A percentile compares a stretch with the other conserved stretches of the same genome.
These are phyloP conservation scores for Ailuropoda melanoleuca DNA, from an alignment of 2,113 vertebrate genomes.

Conservation along the genomic window DNA sequence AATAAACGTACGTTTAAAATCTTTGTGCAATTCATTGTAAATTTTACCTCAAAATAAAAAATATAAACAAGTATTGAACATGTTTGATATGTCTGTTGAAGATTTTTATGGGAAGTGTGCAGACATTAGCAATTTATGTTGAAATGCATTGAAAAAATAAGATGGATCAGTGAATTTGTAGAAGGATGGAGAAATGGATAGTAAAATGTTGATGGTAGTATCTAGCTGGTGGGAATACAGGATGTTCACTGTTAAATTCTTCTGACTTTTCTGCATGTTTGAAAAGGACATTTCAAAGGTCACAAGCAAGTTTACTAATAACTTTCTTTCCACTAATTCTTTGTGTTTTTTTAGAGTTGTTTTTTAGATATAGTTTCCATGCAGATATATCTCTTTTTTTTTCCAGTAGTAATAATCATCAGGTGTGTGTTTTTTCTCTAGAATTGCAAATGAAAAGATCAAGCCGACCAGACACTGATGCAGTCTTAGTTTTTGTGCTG, in stretches of 20 bases:
- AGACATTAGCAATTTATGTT: slow-evolving; percentile 11
- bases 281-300: neutral
- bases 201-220: neutral
- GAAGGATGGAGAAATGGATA: neutral
- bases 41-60: slow-evolving; percentile 16
- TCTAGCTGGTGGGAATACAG: neutral
- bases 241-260: slow-evolving; percentile 25
- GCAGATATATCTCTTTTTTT: neutral
- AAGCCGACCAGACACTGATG: slow-evolving; percentile 32
- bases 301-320: neutral
- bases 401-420: neutral
- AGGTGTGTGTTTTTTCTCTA: slow-evolving; percentile 60
- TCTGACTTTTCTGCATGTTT: slow-evolving; percentile 12
- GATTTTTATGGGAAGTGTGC: neutral
- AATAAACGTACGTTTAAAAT: slow-evolving; percentile 4
- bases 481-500: slow-evolving; percentile 73
- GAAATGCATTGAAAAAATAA: neutral
- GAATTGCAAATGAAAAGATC: slow-evolving; percentile 53
- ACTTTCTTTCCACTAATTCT: neutral
- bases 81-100: neutral
- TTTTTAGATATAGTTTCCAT: slow-evolving; percentile 42
- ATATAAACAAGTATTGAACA: neutral
- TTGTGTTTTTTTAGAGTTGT: slow-evolving; percentile 40
- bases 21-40: neutral
- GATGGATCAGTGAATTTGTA: neutral